Base-by-base conservation (phyloP, 1,140 invertebrate genomes). In the Eumaeus atala region DNA sequence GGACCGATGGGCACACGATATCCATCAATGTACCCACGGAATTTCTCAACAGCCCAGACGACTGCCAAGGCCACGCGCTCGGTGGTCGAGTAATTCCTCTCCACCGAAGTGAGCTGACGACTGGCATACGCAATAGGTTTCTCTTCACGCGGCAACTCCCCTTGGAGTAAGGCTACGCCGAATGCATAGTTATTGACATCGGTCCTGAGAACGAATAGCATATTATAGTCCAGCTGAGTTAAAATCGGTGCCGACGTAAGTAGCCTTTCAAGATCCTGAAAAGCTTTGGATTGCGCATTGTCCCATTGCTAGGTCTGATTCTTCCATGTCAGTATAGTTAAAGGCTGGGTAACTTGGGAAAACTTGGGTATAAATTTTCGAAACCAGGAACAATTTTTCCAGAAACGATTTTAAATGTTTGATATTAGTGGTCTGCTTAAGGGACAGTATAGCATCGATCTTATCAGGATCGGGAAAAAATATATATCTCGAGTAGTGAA, bases 321-420 rank as follows among this genome's bases (percentile, higher is more conserved):
- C 28, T 34, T 14, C n/a, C 33, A 34, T 51, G 48, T 1, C 12
- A 37, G 12, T n/a, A n/a, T 37, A 37, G 36, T 37, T 37, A 37
- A 37, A 10, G 38, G 38, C 11, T 12, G n/a, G 12, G 61, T 59
- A 3, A 67, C 10, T 8, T 56, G 11, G 1, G 61, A 54, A 51
- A 64, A 67, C 1, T 58, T 33, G 12, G 57, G 49, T 0, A 67
- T 59, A 36, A 62, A 67, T 11, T 64, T 64, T 0, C 66, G 33
- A 48, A 64, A 64, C 65, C 62, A 64, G 3, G 66, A 53, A 48
- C 59, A 67, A 8, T n/a, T 59, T 67, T 58, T 67, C 62, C 3
- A 67, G 34, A 21, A 67, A 67, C 0, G 51, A 42, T 33, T 35
- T 49, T 12, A 67, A 33, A 14, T 62, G 36, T 33, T 60, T 55